phyloP scores from a whole-genome alignment of 2,113 vertebrate genomes.

The Piaya cayana region DNA sequence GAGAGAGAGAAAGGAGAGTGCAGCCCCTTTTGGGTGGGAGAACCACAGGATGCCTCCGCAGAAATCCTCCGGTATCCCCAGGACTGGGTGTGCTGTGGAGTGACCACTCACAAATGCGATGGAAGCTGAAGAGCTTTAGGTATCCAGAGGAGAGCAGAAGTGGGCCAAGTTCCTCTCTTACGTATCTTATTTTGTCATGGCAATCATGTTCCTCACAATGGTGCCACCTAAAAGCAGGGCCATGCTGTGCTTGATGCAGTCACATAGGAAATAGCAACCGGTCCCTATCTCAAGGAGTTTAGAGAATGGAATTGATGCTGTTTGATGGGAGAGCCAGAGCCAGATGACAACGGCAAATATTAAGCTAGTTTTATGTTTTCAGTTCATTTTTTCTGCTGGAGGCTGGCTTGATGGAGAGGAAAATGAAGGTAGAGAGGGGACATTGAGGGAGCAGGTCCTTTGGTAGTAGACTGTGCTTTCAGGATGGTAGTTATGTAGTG shows the following conservation, averaged over 20 bases:
- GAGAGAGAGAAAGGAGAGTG: neutral
- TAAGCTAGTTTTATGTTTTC: neutral
- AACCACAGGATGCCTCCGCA: fast-evolving
- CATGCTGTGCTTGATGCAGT: neutral
- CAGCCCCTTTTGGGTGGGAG: neutral
- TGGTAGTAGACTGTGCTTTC: neutral
- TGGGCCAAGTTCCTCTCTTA: neutral
- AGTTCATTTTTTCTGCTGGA: neutral
- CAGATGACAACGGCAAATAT: neutral
- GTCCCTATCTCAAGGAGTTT: neutral
- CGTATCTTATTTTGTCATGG: neutral
- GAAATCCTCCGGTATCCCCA: neutral
- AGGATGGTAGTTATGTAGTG: neutral
- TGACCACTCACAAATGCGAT: neutral
- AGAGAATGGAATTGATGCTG: neutral
- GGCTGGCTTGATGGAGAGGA: neutral
- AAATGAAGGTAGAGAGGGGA: neutral
- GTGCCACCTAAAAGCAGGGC: fast-evolving
- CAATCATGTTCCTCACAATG: fast-evolving
- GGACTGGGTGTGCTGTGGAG: neutral
- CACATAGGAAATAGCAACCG: neutral
- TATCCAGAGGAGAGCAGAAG: neutral
- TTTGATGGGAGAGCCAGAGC: neutral
- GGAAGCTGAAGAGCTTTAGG: neutral
- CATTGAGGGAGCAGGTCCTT: neutral